Percentiles rank a stretch among this genome's conserved stretches.
phyloP scores from a whole-genome alignment of 2,113 vertebrate genomes.

The Istiophorus platypterus region DNA sequence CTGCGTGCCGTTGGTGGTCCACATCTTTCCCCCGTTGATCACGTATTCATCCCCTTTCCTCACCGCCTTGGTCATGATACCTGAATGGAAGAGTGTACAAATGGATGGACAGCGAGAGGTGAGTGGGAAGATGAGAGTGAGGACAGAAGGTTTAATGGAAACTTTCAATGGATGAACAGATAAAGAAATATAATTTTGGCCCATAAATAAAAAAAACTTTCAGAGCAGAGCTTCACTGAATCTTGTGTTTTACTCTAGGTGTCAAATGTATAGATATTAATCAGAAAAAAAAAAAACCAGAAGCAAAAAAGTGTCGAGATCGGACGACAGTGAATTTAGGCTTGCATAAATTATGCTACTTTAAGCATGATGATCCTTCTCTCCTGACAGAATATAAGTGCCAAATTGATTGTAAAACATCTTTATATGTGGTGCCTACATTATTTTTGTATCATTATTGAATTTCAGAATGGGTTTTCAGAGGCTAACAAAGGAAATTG shows the following conservation, averaged over 20 bases:
- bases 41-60: constrained; percentile 86
- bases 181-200: constrained; percentile 1
- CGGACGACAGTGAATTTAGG: not conserved
- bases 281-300: not conserved
- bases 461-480: not conserved
- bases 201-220: not conserved
- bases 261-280: not conserved
- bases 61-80: constrained; percentile 87
- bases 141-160: constrained; percentile 18
- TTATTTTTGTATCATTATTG: not conserved
- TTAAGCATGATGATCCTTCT: not conserved
- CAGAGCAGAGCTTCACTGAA: not conserved
- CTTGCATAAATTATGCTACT: not conserved
- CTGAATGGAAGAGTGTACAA: constrained; percentile 63
- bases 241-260: not conserved
- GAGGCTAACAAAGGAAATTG: constrained; percentile 2
- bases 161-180: not conserved
- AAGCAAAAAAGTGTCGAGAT: not conserved
- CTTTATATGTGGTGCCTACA: constrained; percentile 1
- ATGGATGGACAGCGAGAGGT: not conserved
- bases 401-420: not conserved
- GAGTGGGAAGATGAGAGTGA: not conserved
- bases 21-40: constrained; percentile 90
- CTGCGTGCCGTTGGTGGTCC: constrained; percentile 85
- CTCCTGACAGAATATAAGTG: constrained; percentile 1